A percentile compares a stretch with the other conserved stretches of the same genome.
Evolutionary conservation across 2,888 invertebrate genomes (phyloP).

Genomic region (Aspidiotus rigidus): DNA sequence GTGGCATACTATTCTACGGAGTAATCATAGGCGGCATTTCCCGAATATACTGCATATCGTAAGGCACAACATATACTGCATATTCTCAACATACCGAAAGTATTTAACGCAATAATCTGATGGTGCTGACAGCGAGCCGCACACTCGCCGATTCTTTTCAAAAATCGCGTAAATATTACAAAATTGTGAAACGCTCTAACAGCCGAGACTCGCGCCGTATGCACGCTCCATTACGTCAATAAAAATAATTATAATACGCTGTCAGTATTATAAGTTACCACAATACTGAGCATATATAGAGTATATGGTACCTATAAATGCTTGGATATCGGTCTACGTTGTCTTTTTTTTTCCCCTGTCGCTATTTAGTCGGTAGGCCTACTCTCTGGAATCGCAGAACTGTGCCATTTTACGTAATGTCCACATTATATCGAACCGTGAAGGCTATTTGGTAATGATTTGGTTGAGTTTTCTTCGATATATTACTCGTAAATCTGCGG

Average conservation of each 20-base stretch:
- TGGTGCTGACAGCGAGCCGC: not conserved
- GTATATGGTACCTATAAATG: too few relatives aligned
- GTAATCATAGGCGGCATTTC: too few relatives aligned
- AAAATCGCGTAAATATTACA: slow-evolving; percentile 9
- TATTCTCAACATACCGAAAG: not conserved
- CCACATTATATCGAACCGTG: slow-evolving; percentile 25
- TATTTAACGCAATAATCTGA: slow-evolving; percentile 1
- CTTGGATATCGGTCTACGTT: not conserved
- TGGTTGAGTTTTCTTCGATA: slow-evolving; percentile 12
- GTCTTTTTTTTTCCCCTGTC: not conserved
- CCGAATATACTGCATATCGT: too few relatives aligned
- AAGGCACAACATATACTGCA: too few relatives aligned
- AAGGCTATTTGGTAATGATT: slow-evolving; percentile 32
- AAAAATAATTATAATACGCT: slow-evolving; percentile 23
- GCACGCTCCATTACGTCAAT: slow-evolving; percentile 21
- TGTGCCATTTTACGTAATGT: slow-evolving; percentile 18
- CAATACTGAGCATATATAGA: too few relatives aligned
- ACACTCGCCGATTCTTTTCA: not conserved
- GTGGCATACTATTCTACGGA: too few relatives aligned
- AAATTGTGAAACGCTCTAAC: slow-evolving; percentile 11
- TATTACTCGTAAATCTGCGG: too few relatives aligned
- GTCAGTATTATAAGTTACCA: slow-evolving; percentile 1
- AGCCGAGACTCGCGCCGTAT: slow-evolving; percentile 3
- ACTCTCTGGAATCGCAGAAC: not conserved
- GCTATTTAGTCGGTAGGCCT: not conserved